These are phyloP conservation scores for Halictus quadricinctus DNA, from an alignment of 2,888 invertebrate genomes.

Conservation along the genomic window DNA sequence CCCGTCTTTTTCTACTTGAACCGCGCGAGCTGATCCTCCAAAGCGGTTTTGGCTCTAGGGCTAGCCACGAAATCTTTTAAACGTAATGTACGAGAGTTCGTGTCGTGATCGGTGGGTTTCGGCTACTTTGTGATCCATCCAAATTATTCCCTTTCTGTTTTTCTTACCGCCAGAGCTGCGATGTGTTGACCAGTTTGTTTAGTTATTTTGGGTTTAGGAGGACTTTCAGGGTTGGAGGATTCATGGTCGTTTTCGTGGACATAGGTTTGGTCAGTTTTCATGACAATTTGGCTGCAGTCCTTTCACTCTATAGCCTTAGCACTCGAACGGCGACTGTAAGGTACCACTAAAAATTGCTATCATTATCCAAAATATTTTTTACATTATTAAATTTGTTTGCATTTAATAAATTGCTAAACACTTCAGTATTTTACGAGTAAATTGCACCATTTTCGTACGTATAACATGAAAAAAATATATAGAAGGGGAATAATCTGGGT, in stretches of 20 bases:
- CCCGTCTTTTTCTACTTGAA: neutral
- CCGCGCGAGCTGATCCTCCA: neutral
- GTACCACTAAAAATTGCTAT: too few species aligned
- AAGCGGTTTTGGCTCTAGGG: neutral
- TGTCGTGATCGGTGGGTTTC: neutral
- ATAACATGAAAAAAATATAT: too few species aligned
- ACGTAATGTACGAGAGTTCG: neutral
- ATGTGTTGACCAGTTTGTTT: neutral
- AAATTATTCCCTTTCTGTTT: neutral
- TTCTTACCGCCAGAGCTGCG: neutral
- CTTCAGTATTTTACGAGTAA: too few species aligned
- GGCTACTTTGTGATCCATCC: neutral
- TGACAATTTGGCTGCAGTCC: neutral
- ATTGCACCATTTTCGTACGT: too few species aligned
- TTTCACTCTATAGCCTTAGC: neutral
- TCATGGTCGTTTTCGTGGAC: neutral
- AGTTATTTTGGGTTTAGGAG: neutral
- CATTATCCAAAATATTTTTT: too few species aligned
- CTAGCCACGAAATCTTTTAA: neutral
- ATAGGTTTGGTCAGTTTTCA: neutral
- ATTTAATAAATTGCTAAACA: too few species aligned
- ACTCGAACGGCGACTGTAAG: too few species aligned
- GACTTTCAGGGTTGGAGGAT: neutral
- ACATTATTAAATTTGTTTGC: too few species aligned
- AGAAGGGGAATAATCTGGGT: too few species aligned